phyloP scores from a whole-genome alignment of 2,113 vertebrate genomes.

The Ursus arctos region DNA sequence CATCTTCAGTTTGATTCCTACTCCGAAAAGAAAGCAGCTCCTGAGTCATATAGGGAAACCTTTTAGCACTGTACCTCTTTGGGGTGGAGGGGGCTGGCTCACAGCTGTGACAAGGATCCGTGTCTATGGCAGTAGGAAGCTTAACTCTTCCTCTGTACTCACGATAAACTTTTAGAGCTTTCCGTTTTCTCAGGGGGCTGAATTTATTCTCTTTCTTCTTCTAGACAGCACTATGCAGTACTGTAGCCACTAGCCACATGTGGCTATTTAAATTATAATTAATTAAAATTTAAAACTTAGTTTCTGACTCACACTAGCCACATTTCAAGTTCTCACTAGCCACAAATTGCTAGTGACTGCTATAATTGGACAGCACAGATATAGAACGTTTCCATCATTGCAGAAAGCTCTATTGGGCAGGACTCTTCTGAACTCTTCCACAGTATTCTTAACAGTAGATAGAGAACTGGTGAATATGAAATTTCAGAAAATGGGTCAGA shows the following conservation, averaged over 20 bases:
- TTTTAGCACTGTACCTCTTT: constrained; percentile 61
- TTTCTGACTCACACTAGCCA: constrained; percentile 18
- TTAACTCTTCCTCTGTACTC: constrained; percentile 66
- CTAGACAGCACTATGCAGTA: not conserved
- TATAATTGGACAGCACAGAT: not conserved
- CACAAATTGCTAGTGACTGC: not conserved
- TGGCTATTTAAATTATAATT: constrained; percentile 41
- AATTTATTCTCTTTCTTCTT: constrained; percentile 20
- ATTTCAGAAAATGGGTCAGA: constrained; percentile 11
- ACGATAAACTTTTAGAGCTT: constrained; percentile 54
- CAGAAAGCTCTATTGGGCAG: not conserved
- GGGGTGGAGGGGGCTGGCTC: not conserved
- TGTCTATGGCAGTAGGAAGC: constrained; percentile 68
- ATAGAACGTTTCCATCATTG: constrained; percentile 7
- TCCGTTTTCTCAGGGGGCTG: not conserved
- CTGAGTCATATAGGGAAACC: constrained; percentile 69
- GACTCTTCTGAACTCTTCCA: not conserved
- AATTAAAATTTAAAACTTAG: constrained; percentile 32
- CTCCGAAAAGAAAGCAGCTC: constrained; percentile 65
- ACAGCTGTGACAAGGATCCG: constrained; percentile 63
- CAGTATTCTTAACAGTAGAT: not conserved
- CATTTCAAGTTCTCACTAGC: constrained; percentile 12
- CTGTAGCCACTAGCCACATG: not conserved
- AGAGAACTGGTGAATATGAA: not conserved
- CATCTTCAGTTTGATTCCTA: constrained; percentile 29